Evolutionary conservation across 2,888 invertebrate genomes (phyloP).

Genomic region (Cephus runcator): DNA sequence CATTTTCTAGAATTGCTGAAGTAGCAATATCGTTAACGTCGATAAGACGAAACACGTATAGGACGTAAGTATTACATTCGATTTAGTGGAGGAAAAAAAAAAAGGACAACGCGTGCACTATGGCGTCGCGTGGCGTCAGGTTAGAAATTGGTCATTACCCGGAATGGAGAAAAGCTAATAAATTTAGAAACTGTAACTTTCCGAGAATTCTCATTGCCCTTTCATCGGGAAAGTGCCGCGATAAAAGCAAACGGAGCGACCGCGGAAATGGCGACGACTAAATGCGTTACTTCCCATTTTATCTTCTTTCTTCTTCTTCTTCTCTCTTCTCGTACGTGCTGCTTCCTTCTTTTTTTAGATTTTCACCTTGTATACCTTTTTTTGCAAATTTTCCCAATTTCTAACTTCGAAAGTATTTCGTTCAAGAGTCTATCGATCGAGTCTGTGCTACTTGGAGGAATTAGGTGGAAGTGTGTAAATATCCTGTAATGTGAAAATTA

Average conservation of each 20-base stretch:
- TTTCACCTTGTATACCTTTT: slow-evolving; percentile 14
- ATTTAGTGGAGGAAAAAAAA: background rate
- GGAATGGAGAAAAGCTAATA: background rate
- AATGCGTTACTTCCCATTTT: slow-evolving; percentile 15
- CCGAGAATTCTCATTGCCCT: background rate
- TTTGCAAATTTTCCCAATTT: background rate
- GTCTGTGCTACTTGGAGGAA: no score
- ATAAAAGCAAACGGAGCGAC: slow-evolving; percentile 3
- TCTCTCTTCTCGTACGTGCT: background rate
- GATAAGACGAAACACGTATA: background rate
- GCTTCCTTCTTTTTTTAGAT: slow-evolving; percentile 7
- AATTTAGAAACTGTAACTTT: background rate
- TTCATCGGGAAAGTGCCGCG: slow-evolving; percentile 13
- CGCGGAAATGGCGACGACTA: background rate
- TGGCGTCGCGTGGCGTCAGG: background rate
- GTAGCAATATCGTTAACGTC: background rate
- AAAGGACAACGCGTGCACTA: background rate
- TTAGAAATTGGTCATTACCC: background rate
- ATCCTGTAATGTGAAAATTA: background rate
- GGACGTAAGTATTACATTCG: background rate
- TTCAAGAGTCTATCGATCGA: background rate
- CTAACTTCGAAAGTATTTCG: background rate
- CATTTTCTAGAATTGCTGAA: background rate
- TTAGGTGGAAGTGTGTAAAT: no score
- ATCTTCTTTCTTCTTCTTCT: slow-evolving; percentile 9